phyloP scores from a whole-genome alignment of 2,888 invertebrate species.

The Pristionchus japonicus region DNA sequence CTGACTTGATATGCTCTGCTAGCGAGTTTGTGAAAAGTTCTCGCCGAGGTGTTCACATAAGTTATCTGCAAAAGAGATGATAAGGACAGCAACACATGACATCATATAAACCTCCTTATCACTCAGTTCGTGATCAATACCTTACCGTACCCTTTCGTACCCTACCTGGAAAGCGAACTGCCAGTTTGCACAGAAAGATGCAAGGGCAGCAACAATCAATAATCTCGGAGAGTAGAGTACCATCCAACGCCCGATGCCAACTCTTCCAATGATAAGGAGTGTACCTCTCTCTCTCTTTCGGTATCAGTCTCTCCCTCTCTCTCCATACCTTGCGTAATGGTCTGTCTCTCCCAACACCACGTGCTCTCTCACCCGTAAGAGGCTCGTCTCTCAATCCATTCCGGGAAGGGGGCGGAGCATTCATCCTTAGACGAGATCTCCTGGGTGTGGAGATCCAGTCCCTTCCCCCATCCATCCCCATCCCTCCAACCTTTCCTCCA shows the following conservation, averaged over 20 bases:
- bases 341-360: too few relatives aligned
- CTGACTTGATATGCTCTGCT: conserved; percentile 32
- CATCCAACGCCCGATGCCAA: conserved; percentile 40
- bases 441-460: neutral
- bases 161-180: conserved; percentile 73
- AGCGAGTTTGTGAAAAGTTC: conserved; percentile 65
- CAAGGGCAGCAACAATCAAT: conserved; percentile 64
- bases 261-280: conserved; percentile 10
- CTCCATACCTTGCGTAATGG: neutral
- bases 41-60: conserved; percentile 73
- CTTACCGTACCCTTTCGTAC: neutral
- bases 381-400: neutral
- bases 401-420: neutral
- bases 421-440: too few relatives aligned
- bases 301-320: conserved; percentile 23
- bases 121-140: neutral
- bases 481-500: conserved; percentile 48
- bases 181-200: conserved; percentile 73
- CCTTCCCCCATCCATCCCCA: neutral
- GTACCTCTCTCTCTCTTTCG: neutral
- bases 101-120: neutral
- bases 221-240: conserved; percentile 54
- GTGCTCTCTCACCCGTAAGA: too few relatives aligned
- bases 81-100: neutral
- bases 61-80: conserved; percentile 66